Percentiles rank a stretch among this genome's conserved stretches.
These are phyloP conservation scores for Mormyrops attenuatus DNA, from an alignment of 2,797 vertebrate species.

Conservation along the genomic window DNA sequence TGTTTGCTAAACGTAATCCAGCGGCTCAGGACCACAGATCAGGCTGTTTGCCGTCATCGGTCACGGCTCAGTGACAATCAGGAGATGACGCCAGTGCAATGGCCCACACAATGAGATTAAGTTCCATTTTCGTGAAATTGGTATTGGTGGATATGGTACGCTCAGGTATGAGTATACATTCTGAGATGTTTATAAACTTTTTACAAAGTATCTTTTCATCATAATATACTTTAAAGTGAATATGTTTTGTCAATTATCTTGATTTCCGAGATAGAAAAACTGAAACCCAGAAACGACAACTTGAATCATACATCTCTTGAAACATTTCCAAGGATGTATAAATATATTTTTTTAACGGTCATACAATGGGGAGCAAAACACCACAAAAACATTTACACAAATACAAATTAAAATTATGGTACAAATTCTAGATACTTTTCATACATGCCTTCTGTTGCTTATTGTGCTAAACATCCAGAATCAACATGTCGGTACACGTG, in stretches of 20 bases:
- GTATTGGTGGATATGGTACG: neutral
- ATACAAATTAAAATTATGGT: neutral
- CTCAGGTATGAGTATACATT: neutral
- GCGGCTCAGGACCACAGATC: neutral
- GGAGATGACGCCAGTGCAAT: conserved; percentile 10
- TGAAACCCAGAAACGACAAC: neutral
- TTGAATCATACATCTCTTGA: neutral
- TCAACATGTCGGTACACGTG: conserved; percentile 19
- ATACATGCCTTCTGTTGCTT: neutral
- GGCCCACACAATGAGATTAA: conserved; percentile 22
- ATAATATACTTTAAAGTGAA: neutral
- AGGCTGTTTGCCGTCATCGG: neutral
- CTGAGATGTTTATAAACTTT: neutral
- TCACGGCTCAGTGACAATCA: neutral
- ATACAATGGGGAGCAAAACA: neutral
- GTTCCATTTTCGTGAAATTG: neutral
- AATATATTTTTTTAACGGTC: neutral
- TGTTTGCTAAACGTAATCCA: conserved; percentile 33
- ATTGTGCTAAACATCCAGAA: conserved; percentile 2
- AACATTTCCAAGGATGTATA: neutral
- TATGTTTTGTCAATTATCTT: neutral
- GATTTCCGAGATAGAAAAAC: neutral
- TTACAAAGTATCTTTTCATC: neutral
- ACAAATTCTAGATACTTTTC: neutral
- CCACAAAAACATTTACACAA: neutral